A percentile compares a stretch with the other conserved stretches of the same genome.
These are phyloP conservation scores for Dendronephthya gigantea DNA, from an alignment of 64 coral and sea anemone genomes.

Conservation along the genomic window DNA sequence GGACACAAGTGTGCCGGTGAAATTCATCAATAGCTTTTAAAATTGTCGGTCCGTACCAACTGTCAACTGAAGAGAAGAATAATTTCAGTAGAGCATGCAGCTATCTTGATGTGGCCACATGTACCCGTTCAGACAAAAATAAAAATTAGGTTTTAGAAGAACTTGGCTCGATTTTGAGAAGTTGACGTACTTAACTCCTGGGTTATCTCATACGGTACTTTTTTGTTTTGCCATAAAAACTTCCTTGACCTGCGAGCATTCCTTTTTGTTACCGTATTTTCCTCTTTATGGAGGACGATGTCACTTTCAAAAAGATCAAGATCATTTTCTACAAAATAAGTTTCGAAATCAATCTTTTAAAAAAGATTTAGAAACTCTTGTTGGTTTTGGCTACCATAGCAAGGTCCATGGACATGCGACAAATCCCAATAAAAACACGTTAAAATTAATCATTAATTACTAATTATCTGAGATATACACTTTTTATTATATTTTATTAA, in stretches of 20 bases:
- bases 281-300: not conserved
- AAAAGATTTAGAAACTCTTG: no score
- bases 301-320: not conserved
- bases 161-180: no score
- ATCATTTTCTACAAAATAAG: conserved; percentile 3
- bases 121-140: no score
- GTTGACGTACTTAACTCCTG: not conserved
- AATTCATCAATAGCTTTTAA: not conserved
- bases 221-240: not conserved
- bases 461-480: not conserved
- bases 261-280: not conserved
- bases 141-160: no score
- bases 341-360: no score
- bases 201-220: not conserved
- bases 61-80: not conserved
- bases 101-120: no score
- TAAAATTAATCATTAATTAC: no score
- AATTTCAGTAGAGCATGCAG: no score
- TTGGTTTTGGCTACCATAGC: no score
- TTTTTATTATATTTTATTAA: not conserved
- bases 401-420: no score
- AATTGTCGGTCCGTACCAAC: not conserved
- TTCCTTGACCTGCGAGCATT: not conserved
- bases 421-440: no score
- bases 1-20: not conserved